phyloP scores from a whole-genome alignment of 2,113 vertebrate species.

The Collichthys lucidus region DNA sequence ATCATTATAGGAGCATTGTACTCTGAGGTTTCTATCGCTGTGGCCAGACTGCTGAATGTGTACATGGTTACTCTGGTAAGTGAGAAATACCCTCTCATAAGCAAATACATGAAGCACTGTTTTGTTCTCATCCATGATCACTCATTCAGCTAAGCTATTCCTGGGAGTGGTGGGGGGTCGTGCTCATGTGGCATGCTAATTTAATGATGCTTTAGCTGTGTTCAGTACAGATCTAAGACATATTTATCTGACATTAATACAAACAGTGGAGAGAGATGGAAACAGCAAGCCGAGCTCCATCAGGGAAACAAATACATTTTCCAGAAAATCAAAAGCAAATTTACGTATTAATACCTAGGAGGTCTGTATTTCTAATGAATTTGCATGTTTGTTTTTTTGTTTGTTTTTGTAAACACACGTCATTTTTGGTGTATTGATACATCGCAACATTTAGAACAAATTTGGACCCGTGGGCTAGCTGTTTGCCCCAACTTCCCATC shows the following conservation, averaged over 20 bases:
- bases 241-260: too few relatives aligned
- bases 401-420: not conserved
- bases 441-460: too few relatives aligned
- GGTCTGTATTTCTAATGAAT: not conserved
- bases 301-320: too few relatives aligned
- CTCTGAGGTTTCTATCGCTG: constrained; percentile 75
- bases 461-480: not conserved
- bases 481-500: not conserved
- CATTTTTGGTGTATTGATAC: not conserved
- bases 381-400: not conserved
- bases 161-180: not conserved
- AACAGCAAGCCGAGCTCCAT: too few relatives aligned
- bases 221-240: too few relatives aligned
- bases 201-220: too few relatives aligned
- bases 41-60: constrained; percentile 77
- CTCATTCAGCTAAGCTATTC: not conserved
- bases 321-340: not conserved
- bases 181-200: too few relatives aligned
- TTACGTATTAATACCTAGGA: too few relatives aligned
- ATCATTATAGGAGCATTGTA: constrained; percentile 72
- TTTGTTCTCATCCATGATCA: not conserved
- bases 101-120: too few relatives aligned
- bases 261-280: too few relatives aligned
- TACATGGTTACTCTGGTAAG: constrained; percentile 80
- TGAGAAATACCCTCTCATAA: not conserved